A percentile compares a stretch with the other conserved stretches of the same genome.
These are phyloP conservation scores for Microplitis demolitor DNA, from an alignment of 1,140 invertebrate genomes.

Conservation along the genomic window DNA sequence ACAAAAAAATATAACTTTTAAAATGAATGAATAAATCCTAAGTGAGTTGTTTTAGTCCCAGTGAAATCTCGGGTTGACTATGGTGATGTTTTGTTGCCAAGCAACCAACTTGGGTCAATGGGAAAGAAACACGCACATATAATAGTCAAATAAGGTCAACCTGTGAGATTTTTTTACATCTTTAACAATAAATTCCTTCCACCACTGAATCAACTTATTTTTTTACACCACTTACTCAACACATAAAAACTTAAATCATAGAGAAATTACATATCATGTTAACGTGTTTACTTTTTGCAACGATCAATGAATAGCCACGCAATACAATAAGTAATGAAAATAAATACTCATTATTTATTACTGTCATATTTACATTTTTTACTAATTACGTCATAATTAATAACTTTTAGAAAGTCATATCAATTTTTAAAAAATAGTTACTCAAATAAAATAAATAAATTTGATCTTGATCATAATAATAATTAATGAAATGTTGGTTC, in stretches of 20 bases:
- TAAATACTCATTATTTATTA: too few species aligned
- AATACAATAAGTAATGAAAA: too few species aligned
- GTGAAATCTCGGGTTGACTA: conserved; percentile 1
- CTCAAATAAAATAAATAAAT: too few species aligned
- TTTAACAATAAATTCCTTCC: neutral
- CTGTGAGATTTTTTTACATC: conserved; percentile 27
- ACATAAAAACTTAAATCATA: neutral
- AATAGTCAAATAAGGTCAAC: conserved; percentile 41
- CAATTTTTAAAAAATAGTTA: too few species aligned
- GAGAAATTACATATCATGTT: too few species aligned
- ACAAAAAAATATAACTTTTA: neutral
- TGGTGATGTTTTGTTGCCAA: conserved; percentile 39
- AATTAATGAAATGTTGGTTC: too few species aligned
- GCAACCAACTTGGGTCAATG: conserved; percentile 48
- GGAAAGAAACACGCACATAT: conserved; percentile 39
- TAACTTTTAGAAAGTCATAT: too few species aligned
- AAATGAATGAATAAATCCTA: neutral
- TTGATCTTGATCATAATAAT: too few species aligned
- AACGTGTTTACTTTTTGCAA: too few species aligned
- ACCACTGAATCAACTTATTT: neutral
- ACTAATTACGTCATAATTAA: too few species aligned
- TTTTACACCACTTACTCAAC: neutral
- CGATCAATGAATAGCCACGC: too few species aligned
- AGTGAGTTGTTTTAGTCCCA: neutral
- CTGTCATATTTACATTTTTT: neutral